Base-by-base conservation (phyloP, 2,113 vertebrate species). In the Oplegnathus fasciatus region DNA sequence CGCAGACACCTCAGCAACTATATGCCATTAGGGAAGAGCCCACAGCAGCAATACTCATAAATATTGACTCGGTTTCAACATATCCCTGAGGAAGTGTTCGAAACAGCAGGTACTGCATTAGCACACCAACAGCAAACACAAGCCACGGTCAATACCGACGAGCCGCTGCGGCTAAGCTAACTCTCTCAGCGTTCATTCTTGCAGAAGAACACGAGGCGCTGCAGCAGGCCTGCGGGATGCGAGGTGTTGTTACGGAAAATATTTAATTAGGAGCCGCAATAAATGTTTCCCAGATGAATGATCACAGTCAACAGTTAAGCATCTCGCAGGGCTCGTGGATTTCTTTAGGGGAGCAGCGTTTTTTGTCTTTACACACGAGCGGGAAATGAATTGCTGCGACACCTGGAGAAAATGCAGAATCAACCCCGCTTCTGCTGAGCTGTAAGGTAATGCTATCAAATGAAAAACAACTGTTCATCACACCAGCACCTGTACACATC, bases 31-130 rank as follows among this genome's bases (percentile, higher is more conserved):
- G 89, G 89, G 78, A 84, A 88, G 88, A 88, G 86, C 83, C 87
- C 82, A 70, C 77, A 84, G 91, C 87, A 84, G 91, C 89, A 86
- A 89, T 78, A 80, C 90, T 91, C 91, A 91, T 92, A 94, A 93
- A 93, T 94, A 94, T 94, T 93, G 92, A 94, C 91, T 86, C 42
- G 30, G 86, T 90, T 91, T 91, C 90, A 88, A 88, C 85, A 84
- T 77, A 34, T 93, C 91, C 87, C 87, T 52, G 78, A 84, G 91
- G 91, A 93, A 91, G 83, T 58, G 88, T 86, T 91, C 5, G 17
- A 71, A 91, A 76, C 87, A 91, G 86, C 86, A 80, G 90, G 83
- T 78, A 68, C 75, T 86, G 86, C 89, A 88, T 93, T 89, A 92
- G 85, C 87, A 84, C 86, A 80, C 80, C 76, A 15, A 87, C 78